These are phyloP conservation scores for Lasioglossum villosulum DNA, from an alignment of 2,888 invertebrate species.

Conservation along the genomic window DNA sequence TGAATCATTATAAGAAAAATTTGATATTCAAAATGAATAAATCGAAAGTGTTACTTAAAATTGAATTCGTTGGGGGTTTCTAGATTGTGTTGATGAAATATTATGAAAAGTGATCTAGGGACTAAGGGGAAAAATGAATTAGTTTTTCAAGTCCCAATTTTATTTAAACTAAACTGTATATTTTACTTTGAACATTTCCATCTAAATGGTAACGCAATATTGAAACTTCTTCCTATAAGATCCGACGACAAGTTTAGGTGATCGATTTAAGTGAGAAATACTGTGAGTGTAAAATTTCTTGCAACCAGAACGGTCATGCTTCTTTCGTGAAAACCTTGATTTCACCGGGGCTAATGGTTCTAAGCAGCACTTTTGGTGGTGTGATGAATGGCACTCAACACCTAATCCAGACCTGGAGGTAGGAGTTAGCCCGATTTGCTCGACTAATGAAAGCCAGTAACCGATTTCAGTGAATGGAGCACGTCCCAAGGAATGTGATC, in stretches of 20 bases:
- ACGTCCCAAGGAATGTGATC: neutral
- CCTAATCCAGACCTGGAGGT: neutral
- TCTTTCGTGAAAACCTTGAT: neutral
- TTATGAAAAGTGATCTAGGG: no score
- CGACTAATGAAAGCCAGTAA: neutral
- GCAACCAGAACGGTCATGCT: neutral
- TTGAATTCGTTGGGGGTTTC: no score
- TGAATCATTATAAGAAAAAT: no score
- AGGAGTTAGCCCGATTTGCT: conserved; percentile 4
- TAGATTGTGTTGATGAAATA: no score
- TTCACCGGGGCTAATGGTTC: neutral
- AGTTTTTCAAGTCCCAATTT: no score
- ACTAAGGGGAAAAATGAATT: no score
- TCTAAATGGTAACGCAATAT: no score
- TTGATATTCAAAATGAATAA: no score
- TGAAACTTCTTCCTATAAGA: no score
- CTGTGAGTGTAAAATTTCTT: neutral
- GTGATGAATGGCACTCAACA: neutral
- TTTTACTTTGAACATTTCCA: no score
- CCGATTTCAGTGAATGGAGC: neutral
- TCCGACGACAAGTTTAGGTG: neutral
- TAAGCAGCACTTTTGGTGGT: neutral
- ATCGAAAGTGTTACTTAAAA: no score
- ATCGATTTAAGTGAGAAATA: neutral
- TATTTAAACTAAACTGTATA: no score